Evolutionary conservation across 2,797 vertebrate genomes (phyloP).

Genomic region (Pseudomugil tenellus): DNA sequence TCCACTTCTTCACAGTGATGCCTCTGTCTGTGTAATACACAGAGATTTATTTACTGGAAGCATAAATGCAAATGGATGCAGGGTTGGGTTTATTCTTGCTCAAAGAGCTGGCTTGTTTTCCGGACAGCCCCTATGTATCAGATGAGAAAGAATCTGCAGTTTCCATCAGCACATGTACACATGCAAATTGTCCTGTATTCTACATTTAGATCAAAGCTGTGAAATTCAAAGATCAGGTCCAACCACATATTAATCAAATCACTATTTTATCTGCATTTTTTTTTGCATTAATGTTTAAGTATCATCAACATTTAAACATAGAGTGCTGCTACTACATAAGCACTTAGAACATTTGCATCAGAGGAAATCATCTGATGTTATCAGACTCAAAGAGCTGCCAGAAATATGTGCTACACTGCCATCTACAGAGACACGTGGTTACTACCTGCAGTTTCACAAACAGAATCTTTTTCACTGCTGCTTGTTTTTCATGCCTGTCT

Average conservation of each 20-base stretch:
- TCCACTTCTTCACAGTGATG: constrained; percentile 53
- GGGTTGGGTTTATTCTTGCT: constrained; percentile 58
- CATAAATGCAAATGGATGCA: constrained; percentile 75
- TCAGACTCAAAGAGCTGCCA: constrained; percentile 25
- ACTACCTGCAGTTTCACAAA: constrained; percentile 31
- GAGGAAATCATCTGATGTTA: constrained; percentile 46
- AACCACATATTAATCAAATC: constrained; percentile 21
- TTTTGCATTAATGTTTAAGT: constrained; percentile 22
- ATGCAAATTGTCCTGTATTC: constrained; percentile 11
- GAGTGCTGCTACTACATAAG: constrained; percentile 36
- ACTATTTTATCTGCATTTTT: constrained; percentile 12
- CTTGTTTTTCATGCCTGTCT: background rate
- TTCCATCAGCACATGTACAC: constrained; percentile 53
- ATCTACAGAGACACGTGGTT: constrained; percentile 68
- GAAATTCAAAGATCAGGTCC: constrained; percentile 21
- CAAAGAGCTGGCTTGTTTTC: constrained; percentile 72
- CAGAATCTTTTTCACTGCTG: background rate
- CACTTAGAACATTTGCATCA: constrained; percentile 27
- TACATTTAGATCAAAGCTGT: constrained; percentile 30
- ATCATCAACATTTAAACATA: constrained; percentile 16
- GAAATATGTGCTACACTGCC: constrained; percentile 74
- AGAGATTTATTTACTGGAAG: constrained; percentile 65
- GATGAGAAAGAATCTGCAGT: constrained; percentile 55
- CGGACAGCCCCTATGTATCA: constrained; percentile 36
- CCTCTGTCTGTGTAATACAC: constrained; percentile 63